phyloP scores from a whole-genome alignment of 92 coral and sea anemone genomes.

The Paragorgia papillata region DNA sequence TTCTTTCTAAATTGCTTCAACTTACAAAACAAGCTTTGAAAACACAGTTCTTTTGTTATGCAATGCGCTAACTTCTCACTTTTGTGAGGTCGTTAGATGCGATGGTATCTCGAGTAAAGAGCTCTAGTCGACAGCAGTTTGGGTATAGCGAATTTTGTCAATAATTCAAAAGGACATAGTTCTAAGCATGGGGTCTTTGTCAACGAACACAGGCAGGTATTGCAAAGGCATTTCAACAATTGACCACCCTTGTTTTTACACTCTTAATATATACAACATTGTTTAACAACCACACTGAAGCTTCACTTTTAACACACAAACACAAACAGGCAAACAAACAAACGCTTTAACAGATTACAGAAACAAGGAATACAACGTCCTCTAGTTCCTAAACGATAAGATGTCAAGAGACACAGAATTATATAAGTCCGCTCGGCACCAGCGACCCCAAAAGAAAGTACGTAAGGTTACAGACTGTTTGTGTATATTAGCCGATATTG shows the following conservation, averaged over 20 bases:
- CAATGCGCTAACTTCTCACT: no score
- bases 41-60: background rate
- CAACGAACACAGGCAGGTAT: background rate
- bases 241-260: background rate
- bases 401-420: no score
- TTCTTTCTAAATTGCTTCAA: background rate
- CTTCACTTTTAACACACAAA: background rate
- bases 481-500: background rate
- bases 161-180: background rate
- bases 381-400: no score
- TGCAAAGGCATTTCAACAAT: background rate
- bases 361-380: background rate
- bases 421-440: no score
- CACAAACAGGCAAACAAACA: background rate
- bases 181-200: background rate
- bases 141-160: no score
- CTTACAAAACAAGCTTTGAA: background rate
- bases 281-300: background rate
- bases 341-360: background rate
- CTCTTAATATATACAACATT: background rate
- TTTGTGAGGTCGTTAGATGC: no score
- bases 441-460: no score
- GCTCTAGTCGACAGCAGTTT: no score
- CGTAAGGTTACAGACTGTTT: background rate
- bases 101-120: no score